Evolutionary conservation across 2,888 invertebrate genomes (phyloP).

Genomic region (Pollenia labialis): DNA sequence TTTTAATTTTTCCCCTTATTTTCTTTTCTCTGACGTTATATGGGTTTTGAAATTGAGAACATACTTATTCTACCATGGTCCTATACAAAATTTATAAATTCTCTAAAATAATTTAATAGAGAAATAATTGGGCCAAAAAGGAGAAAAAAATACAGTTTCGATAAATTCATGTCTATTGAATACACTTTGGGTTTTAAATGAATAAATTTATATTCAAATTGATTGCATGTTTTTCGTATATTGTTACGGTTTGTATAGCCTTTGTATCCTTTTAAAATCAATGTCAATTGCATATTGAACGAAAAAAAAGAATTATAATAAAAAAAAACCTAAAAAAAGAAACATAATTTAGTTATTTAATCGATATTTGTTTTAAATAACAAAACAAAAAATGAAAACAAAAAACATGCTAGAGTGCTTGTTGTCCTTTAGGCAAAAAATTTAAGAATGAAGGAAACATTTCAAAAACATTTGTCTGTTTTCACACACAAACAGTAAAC

Average conservation of each 20-base stretch:
- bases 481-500: conserved; percentile 49
- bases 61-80: too few relatives aligned
- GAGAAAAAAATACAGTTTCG: neutral
- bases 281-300: conserved; percentile 64
- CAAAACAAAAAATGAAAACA: neutral
- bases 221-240: conserved; percentile 29
- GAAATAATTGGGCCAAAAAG: neutral
- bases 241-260: conserved; percentile 1
- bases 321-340: conserved; percentile 5
- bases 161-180: conserved; percentile 1
- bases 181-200: conserved; percentile 6
- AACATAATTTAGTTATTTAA: conserved; percentile 68
- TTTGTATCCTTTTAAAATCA: conserved; percentile 61
- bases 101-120: neutral
- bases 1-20: too few relatives aligned
- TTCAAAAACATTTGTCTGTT: conserved; percentile 54
- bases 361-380: conserved; percentile 62
- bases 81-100: too few relatives aligned
- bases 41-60: too few relatives aligned
- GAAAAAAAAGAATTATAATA: conserved; percentile 2
- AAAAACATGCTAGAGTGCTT: conserved; percentile 31
- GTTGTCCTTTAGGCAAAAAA: conserved; percentile 35
- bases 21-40: too few relatives aligned
- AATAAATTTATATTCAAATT: conserved; percentile 35
- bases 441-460: conserved; percentile 6